Evolutionary conservation across 2,888 invertebrate genomes (phyloP), one percentile per base, ranked within the genome.

Genomic region (Lochmaea capreae): DNA sequence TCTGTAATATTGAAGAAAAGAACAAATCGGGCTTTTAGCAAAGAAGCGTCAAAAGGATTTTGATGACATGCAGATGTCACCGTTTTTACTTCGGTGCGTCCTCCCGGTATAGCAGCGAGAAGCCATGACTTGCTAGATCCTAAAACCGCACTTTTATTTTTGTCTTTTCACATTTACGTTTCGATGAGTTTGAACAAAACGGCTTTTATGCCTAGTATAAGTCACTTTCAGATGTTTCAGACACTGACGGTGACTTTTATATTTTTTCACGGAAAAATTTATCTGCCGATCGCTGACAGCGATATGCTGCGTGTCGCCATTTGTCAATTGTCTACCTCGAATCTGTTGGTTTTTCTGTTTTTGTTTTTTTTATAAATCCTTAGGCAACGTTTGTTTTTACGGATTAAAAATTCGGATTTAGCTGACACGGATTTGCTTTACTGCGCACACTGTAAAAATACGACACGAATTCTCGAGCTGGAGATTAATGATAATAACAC

Each of bases 11-110:
- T 5, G n/a, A 10, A 18, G n/a, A 54, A 54, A 67, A 72, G 72
- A 76, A 77, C 74, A 74, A 74, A 73, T 61, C 72, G 69, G 67
- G 73, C 74, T 74, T 78, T 76, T 75, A 75, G 65, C 72, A 61
- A 61, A 58, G 63, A 62, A 73, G 73, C 76, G 74, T 73, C 76
- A 75, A 76, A 78, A 75, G 75, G 63, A 68, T 75, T 76, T 74
- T 76, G 76, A 78, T 72, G 78, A 75, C 75, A 75, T 74, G 66
- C 78, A 78, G 73, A 78, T 78, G 78, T 76, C 75, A 69, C 74
- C 76, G 49, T 43, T 65, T 68, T 73, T 72, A 74, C 74, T 71
- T 74, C 74, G 46, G 49, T 69, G 73, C 58, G 33, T 71, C 11
- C 33, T 57, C 65, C 72, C 71, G 65, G 69, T 71, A 72, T 42